phyloP scores from a whole-genome alignment of 2,113 vertebrate species.

The Alaudala cheleensis region DNA sequence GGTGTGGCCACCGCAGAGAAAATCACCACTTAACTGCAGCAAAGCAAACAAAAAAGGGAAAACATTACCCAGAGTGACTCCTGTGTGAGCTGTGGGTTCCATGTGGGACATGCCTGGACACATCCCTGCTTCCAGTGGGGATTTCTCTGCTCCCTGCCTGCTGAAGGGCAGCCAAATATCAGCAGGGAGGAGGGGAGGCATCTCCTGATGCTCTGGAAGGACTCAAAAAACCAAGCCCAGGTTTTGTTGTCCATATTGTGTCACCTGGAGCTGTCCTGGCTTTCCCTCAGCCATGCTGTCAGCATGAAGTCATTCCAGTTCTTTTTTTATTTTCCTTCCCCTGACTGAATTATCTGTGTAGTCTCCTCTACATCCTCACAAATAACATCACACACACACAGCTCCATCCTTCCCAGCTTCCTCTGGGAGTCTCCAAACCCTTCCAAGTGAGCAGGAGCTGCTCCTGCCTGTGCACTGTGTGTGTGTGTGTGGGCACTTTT shows the following conservation, averaged over 20 bases:
- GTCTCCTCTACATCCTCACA: background rate
- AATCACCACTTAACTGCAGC: constrained; percentile 1
- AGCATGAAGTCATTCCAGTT: background rate
- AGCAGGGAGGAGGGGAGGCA: background rate
- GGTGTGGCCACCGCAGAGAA: constrained; percentile 25
- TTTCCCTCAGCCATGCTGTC: background rate
- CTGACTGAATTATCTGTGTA: background rate
- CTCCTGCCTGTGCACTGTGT: background rate
- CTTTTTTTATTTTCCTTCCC: background rate
- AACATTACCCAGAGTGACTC: background rate
- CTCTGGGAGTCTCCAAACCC: background rate
- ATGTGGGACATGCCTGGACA: background rate
- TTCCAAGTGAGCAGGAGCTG: background rate
- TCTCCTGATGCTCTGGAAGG: background rate
- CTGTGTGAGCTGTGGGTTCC: background rate
- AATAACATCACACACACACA: background rate
- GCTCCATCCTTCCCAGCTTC: background rate
- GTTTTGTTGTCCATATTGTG: rapidly evolving
- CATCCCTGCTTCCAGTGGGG: background rate
- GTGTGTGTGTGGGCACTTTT: background rate
- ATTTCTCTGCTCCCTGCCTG: background rate
- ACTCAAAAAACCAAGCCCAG: background rate
- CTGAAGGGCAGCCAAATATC: rapidly evolving
- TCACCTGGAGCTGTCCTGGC: background rate
- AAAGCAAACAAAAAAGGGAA: constrained; percentile 9